Conservation (phyloP, 1,140 invertebrate species). For the Drosophila burlai region DNA sequence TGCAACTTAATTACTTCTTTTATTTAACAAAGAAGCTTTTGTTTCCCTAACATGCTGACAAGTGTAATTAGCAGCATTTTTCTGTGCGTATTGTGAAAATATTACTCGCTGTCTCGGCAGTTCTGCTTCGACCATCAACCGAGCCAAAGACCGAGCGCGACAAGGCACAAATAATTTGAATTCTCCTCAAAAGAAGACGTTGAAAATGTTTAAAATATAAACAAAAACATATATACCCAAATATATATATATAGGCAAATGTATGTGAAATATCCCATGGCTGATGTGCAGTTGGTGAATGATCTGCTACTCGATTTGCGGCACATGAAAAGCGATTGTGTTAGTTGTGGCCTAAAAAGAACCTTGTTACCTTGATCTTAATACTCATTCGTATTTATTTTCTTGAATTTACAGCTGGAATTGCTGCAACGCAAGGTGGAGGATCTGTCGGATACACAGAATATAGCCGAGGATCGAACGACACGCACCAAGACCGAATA, state of each 20-base stretch:
- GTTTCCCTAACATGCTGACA: conserved; percentile 31
- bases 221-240: conserved; percentile 1
- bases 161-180: conserved; percentile 55
- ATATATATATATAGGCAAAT: conserved; percentile 70
- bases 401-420: conserved; percentile 89
- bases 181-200: conserved; percentile 34
- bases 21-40: background rate
- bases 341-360: conserved; percentile 64
- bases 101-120: conserved; percentile 55
- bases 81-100: conserved; percentile 48
- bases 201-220: conserved; percentile 26
- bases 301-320: conserved; percentile 79
- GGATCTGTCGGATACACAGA: conserved; percentile 93
- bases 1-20: conserved; percentile 1
- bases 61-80: conserved; percentile 71
- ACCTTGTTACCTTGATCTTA: background rate
- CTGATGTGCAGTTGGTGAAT: conserved; percentile 78
- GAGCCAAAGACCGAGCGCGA: conserved; percentile 64
- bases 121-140: conserved; percentile 65
- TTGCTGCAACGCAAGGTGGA: conserved; percentile 96
- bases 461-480: conserved; percentile 93
- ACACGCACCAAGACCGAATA: conserved; percentile 95
- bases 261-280: conserved; percentile 84
- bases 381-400: background rate
- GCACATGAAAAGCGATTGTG: conserved; percentile 80